A percentile compares a stretch with the other conserved stretches of the same genome.
These are phyloP conservation scores for Fopius arisanus DNA, from an alignment of 1,140 invertebrate genomes.

Conservation along the genomic window DNA sequence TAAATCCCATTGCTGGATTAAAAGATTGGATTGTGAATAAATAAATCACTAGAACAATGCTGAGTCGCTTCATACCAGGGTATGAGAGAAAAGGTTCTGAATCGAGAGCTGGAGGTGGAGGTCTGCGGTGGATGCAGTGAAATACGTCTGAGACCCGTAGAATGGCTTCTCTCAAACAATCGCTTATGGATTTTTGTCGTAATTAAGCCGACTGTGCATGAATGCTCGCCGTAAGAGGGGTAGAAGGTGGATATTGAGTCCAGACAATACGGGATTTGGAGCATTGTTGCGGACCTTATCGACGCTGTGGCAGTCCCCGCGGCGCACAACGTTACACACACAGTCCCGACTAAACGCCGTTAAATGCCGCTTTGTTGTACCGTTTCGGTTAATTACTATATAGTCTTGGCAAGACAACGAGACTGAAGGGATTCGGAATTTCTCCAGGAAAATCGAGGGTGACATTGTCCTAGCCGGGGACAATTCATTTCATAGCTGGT, in stretches of 20 bases:
- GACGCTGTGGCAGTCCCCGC: constrained; percentile 42
- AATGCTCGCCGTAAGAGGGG: background rate
- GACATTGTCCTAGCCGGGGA: background rate
- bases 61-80: too few species aligned
- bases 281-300: constrained; percentile 59
- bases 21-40: too few species aligned
- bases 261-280: constrained; percentile 57
- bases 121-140: background rate
- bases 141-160: background rate
- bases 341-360: constrained; percentile 49
- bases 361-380: constrained; percentile 57
- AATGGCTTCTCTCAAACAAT: constrained; percentile 11
- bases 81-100: too few species aligned
- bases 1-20: too few species aligned
- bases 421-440: constrained; percentile 1
- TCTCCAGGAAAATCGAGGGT: background rate
- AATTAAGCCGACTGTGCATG: constrained; percentile 50
- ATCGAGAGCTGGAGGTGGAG: too few species aligned
- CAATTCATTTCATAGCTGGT: constrained; percentile 2
- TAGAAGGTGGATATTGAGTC: constrained; percentile 42
- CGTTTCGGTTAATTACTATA: constrained; percentile 58
- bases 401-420: constrained; percentile 33
- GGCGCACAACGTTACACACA: constrained; percentile 19
- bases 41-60: too few species aligned
- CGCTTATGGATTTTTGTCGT: constrained; percentile 29